Evolutionary conservation across 2,113 vertebrate species (phyloP).

Genomic region (Marmota flaviventris): DNA sequence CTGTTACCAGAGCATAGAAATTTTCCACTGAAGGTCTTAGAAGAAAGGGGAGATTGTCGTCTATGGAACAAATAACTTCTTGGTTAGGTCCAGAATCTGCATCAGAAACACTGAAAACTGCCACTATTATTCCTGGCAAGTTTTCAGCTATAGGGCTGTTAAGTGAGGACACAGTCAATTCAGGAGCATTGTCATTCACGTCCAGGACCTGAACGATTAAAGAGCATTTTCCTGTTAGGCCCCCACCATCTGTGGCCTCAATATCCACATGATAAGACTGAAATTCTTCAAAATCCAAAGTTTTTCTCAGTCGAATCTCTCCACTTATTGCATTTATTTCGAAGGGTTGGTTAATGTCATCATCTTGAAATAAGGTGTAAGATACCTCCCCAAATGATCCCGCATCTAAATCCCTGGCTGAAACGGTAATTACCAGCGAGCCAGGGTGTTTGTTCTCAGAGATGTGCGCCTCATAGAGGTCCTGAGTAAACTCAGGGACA

Average conservation of each 20-base stretch:
- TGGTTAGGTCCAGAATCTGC: conserved; percentile 86
- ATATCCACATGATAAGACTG: conserved; percentile 83
- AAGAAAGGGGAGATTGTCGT: conserved; percentile 67
- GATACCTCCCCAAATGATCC: conserved; percentile 88
- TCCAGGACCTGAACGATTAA: conserved; percentile 84
- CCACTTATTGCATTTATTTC: conserved; percentile 80
- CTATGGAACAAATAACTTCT: conserved; percentile 74
- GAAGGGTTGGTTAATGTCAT: conserved; percentile 82
- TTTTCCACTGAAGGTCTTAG: conserved; percentile 62
- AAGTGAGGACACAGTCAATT: conserved; percentile 86
- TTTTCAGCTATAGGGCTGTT: conserved; percentile 86
- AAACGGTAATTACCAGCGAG: conserved; percentile 82
- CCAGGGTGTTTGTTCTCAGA: conserved; percentile 83
- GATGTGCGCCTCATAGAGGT: conserved; percentile 83
- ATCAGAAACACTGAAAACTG: conserved; percentile 90
- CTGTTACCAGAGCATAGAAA: conserved; percentile 78
- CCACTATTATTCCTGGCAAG: conserved; percentile 88
- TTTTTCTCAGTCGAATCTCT: conserved; percentile 81
- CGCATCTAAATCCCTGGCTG: conserved; percentile 88
- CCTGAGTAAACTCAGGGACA: conserved; percentile 65
- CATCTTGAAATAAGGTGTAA: conserved; percentile 88
- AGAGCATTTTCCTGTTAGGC: conserved; percentile 85
- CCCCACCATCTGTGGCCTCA: conserved; percentile 85
- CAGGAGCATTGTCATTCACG: conserved; percentile 87
- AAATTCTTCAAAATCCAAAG: conserved; percentile 83